phyloP scores from a whole-genome alignment of 2,888 invertebrate genomes.

The Zootermopsis nevadensis region DNA sequence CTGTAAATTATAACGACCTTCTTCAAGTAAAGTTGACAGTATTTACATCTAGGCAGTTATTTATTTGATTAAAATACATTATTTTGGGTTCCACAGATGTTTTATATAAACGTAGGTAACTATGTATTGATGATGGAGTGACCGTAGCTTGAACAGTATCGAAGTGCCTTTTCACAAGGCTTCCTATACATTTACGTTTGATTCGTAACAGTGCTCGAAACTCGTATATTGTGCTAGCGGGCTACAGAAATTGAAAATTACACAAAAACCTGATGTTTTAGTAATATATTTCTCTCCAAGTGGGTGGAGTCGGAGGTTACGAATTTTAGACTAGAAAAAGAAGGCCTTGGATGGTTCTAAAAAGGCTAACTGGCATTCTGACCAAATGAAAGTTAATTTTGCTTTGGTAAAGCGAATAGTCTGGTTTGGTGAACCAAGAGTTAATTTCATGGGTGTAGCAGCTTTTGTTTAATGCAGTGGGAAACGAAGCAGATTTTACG shows the following conservation, averaged over 20 bases:
- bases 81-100: too few species aligned
- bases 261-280: background rate
- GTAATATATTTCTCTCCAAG: background rate
- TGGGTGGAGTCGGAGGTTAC: background rate
- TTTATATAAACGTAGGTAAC: too few species aligned
- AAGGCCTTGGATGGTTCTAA: background rate
- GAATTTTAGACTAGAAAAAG: background rate
- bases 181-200: background rate
- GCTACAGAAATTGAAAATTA: background rate
- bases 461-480: background rate
- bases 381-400: background rate
- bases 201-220: background rate
- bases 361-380: background rate
- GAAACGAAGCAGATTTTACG: background rate
- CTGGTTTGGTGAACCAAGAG: background rate
- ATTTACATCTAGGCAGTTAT: too few species aligned
- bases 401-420: background rate
- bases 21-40: too few species aligned
- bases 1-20: too few species aligned
- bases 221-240: background rate
- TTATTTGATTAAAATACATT: too few species aligned
- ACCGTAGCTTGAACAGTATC: background rate
- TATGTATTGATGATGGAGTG: too few species aligned
- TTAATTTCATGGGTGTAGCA: background rate
- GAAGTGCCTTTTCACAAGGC: background rate